These are phyloP conservation scores for Volucella bombylans DNA, from an alignment of 2,888 invertebrate species.

Conservation along the genomic window DNA sequence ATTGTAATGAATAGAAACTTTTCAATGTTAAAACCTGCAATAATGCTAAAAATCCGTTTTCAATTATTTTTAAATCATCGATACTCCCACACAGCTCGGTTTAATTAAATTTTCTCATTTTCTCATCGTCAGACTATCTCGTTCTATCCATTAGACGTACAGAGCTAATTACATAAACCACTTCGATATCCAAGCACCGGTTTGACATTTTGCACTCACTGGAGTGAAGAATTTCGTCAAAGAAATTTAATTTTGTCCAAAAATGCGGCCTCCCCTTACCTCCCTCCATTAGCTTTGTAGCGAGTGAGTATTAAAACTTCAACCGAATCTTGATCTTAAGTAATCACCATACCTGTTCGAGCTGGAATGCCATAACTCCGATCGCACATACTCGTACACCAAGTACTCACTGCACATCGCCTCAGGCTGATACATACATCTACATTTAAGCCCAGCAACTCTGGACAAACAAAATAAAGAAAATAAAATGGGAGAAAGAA, in stretches of 20 bases:
- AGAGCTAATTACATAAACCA: slow-evolving; percentile 59
- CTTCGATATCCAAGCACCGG: slow-evolving; percentile 20
- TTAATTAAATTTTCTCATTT: slow-evolving; percentile 11
- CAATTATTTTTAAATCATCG: slow-evolving; percentile 6
- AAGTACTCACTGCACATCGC: slow-evolving; percentile 11
- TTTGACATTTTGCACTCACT: slow-evolving; percentile 26
- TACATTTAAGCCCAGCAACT: slow-evolving; percentile 60
- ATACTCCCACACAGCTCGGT: neutral
- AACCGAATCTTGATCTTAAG: slow-evolving; percentile 48
- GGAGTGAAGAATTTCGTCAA: slow-evolving; percentile 55
- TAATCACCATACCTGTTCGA: slow-evolving; percentile 64
- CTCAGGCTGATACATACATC: slow-evolving; percentile 37
- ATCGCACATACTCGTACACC: slow-evolving; percentile 4
- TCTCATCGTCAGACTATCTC: slow-evolving; percentile 8
- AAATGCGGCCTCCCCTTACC: slow-evolving; percentile 7
- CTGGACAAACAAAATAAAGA: neutral
- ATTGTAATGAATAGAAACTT: neutral
- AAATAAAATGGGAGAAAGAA: slow-evolving; percentile 17
- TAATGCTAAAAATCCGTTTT: neutral
- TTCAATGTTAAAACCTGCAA: neutral
- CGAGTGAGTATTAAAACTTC: slow-evolving; percentile 12
- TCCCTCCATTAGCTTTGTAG: slow-evolving; percentile 31
- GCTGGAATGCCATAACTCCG: slow-evolving; percentile 50
- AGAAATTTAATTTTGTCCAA: slow-evolving; percentile 40
- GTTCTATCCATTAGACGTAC: slow-evolving; percentile 59